phyloP scores from a whole-genome alignment of 2,113 vertebrate genomes.

The Sinocyclocheilus grahami region DNA sequence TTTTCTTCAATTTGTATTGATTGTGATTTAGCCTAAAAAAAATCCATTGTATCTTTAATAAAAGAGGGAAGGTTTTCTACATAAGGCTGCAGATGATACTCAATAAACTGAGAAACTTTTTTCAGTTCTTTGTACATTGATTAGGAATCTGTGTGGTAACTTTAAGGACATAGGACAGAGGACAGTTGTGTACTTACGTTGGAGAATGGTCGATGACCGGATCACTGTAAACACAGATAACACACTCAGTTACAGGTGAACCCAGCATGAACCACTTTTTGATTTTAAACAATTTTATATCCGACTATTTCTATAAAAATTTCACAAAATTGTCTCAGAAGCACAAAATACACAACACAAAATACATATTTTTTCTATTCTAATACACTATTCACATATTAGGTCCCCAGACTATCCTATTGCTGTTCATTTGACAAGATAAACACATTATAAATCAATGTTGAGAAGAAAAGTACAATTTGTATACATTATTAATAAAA shows the following conservation, averaged over 20 bases:
- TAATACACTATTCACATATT: neutral
- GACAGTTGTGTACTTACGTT: constrained; percentile 10
- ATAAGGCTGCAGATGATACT: no score
- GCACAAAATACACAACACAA: no score
- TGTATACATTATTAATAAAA: neutral
- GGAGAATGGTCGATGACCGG: neutral
- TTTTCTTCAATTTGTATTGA: no score
- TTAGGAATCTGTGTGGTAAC: neutral
- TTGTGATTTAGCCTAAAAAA: no score
- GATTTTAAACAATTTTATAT: neutral
- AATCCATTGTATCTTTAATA: no score
- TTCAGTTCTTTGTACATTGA: no score
- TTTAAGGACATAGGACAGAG: neutral
- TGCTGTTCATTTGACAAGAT: neutral
- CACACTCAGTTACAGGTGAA: neutral
- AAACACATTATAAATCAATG: neutral
- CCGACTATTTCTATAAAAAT: neutral
- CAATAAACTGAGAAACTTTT: no score
- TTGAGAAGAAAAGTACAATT: neutral
- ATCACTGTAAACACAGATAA: constrained; percentile 49
- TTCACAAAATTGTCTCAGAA: neutral
- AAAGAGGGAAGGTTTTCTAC: no score
- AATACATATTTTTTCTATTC: no score
- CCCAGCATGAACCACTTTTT: neutral
- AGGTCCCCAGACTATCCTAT: no score